phyloP scores from a whole-genome alignment of 2,888 invertebrate genomes.

The Asteroscopus sphinx region DNA sequence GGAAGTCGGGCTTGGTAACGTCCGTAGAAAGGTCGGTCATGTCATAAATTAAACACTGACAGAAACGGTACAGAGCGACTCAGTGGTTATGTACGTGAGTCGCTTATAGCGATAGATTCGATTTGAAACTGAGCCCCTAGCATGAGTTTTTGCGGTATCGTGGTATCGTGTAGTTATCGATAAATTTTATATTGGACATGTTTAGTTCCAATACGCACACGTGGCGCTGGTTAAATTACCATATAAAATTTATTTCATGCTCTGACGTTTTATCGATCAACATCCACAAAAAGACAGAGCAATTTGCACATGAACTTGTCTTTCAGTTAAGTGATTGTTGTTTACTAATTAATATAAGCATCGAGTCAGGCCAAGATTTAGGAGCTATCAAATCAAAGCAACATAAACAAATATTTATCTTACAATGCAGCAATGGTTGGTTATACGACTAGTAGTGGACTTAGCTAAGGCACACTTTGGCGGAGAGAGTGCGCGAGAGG shows the following conservation, averaged over 20 bases:
- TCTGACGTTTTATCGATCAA: too few relatives aligned
- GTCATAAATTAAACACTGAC: constrained; percentile 39
- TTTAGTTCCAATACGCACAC: too few relatives aligned
- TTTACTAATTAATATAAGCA: constrained; percentile 4
- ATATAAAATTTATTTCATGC: too few relatives aligned
- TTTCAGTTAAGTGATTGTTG: neutral
- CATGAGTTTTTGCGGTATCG: neutral
- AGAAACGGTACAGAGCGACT: constrained; percentile 9
- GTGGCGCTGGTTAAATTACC: too few relatives aligned
- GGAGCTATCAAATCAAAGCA: constrained; percentile 1
- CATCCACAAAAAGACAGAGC: constrained; percentile 2
- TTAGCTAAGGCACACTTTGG: too few relatives aligned
- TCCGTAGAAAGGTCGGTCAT: constrained; percentile 39
- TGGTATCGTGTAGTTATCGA: too few relatives aligned
- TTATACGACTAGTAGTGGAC: too few relatives aligned
- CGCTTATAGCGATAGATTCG: constrained; percentile 9
- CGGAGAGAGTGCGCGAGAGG: too few relatives aligned
- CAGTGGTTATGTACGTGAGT: constrained; percentile 9
- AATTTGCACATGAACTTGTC: constrained; percentile 3
- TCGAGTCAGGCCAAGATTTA: constrained; percentile 1
- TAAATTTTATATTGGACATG: too few relatives aligned
- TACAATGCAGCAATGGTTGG: constrained; percentile 8
- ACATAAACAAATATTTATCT: constrained; percentile 22
- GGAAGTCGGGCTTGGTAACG: constrained; percentile 30
- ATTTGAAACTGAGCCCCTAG: neutral